Conservation (phyloP, 2,888 invertebrate genomes). For the Nymphalis urticae region DNA sequence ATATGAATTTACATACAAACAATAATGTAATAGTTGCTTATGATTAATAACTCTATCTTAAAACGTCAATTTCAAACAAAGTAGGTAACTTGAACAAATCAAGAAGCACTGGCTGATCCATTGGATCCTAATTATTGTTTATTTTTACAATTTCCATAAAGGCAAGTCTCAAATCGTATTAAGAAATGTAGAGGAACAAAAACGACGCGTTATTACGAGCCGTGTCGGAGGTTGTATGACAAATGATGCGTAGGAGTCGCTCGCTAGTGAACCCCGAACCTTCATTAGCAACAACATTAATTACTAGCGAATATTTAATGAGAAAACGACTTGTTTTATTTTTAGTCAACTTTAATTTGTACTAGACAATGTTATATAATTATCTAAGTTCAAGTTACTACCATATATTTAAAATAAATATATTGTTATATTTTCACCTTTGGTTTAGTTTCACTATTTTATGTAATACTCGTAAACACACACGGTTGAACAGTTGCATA, state of each 20-base stretch:
- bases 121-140: conserved; percentile 12
- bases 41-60: no score
- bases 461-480: no score
- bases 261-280: conserved; percentile 63
- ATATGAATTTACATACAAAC: no score
- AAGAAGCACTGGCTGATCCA: no score
- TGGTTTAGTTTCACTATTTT: no score
- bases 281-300: conserved; percentile 75
- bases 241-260: conserved; percentile 76
- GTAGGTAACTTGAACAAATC: no score
- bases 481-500: no score
- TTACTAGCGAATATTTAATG: conserved; percentile 71
- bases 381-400: background rate
- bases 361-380: conserved; percentile 40
- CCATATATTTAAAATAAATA: background rate
- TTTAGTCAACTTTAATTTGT: conserved; percentile 41
- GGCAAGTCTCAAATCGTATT: conserved; percentile 33
- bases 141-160: conserved; percentile 24
- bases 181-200: conserved; percentile 36
- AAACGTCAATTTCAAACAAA: no score
- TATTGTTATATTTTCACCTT: no score
- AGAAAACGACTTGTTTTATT: conserved; percentile 58
- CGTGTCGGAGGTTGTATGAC: conserved; percentile 73
- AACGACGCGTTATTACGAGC: conserved; percentile 57
- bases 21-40: no score